These are phyloP conservation scores for Sitta europaea DNA, from an alignment of 2,113 vertebrate genomes.

Conservation along the genomic window DNA sequence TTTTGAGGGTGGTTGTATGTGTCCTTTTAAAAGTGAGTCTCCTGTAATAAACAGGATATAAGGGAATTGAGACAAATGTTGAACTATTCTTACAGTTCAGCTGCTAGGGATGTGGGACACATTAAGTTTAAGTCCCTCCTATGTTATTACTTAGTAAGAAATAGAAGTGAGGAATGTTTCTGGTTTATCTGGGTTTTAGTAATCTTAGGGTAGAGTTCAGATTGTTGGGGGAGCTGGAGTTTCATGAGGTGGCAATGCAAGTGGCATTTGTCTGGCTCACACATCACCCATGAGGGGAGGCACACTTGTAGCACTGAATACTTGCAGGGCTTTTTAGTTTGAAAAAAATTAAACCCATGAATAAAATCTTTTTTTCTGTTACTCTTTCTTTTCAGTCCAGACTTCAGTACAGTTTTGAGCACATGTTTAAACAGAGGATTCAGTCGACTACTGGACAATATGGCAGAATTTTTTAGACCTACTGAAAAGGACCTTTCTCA, in stretches of 20 bases:
- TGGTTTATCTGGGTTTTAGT: neutral
- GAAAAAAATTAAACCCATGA: neutral
- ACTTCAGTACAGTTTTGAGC: constrained; percentile 86
- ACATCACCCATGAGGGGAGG: accelerated
- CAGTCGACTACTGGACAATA: constrained; percentile 89
- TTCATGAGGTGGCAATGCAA: neutral
- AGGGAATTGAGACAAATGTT: neutral
- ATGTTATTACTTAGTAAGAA: neutral
- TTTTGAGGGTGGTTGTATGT: neutral
- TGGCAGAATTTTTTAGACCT: constrained; percentile 93
- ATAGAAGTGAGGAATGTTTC: neutral
- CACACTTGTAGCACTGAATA: neutral
- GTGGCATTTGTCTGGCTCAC: neutral
- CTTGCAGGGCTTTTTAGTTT: neutral
- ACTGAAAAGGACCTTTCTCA: constrained; percentile 75
- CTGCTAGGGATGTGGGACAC: neutral
- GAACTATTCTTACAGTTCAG: neutral
- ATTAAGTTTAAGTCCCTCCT: neutral
- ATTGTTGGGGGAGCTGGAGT: neutral
- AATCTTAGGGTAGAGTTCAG: neutral
- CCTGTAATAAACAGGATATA: neutral
- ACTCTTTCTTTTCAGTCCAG: constrained; percentile 75
- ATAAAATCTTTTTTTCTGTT: neutral
- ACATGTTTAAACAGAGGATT: constrained; percentile 90
- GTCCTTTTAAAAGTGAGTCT: neutral